Base-by-base conservation (phyloP, 2,113 vertebrate species). In the Dasyurus viverrinus region DNA sequence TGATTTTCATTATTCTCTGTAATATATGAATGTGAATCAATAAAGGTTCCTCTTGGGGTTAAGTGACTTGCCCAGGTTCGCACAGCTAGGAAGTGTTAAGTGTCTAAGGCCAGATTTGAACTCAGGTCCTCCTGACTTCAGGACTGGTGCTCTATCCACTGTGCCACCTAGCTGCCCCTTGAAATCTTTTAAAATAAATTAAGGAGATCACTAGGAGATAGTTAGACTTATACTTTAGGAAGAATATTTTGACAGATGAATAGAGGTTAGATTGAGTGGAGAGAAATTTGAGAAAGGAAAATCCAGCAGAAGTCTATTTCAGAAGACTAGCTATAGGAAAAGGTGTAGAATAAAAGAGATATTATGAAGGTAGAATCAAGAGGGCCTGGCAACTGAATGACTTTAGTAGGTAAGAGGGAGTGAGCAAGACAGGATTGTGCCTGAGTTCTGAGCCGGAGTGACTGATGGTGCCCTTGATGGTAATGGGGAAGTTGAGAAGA, bases 1-100 rank as follows among this genome's bases (percentile, higher is more conserved):
- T 95, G 93, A 91, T 54, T 94, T 95, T 53, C 53, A 68, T 76
- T 98, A 92, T 96, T 93, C 84, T 36, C 42, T 91, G 46, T 76
- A 25, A 94, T 89, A 92, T 47, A 90, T 92, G 95, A 96, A 26
- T 90, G 93, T 54, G 60, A 95, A 91, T 90, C 55, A 91, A 89
- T 95, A 90, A 90, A 92, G 25, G 3, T 94, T 94, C 57, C 89
- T 47, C 47, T 47, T 47, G 47, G 47, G 47, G 47, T 47, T 47
- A 47, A 47, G 47, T 47, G 47, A 47, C 47, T 47, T 47, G 2
- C 47, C 47, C 47, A 47, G 47, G 47, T 2, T 47, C 47, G 4
- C 47, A 47, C 47, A 47, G 47, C 47, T 47, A 47, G 47, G 47
- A 47, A 47, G 47, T 47, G 47, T 47, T 47, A 47, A 47, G 47